Evolutionary conservation across 2,888 invertebrate species (phyloP), one percentile per base, ranked within the genome.

Genomic region (Homarus gammarus): DNA sequence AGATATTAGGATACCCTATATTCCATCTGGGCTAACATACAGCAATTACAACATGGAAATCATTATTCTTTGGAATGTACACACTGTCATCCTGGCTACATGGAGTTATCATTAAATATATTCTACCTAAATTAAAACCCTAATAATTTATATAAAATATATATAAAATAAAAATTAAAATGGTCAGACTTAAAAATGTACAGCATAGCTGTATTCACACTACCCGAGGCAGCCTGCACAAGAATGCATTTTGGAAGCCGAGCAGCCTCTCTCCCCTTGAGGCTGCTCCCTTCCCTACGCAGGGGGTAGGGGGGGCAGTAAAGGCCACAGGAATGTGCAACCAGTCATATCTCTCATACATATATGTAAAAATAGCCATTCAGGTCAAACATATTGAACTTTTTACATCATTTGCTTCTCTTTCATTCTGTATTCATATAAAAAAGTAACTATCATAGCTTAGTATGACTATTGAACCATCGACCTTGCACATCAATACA

Each of bases 251-350:
- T 85, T 84, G 70, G 84, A 85, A 73, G 84, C 40, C 79, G 79
- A 89, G 89, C 89, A 85, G 89, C 89, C 81, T 89, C 85, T 89
- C 89, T 89, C 89, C 89, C 89, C 89, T 84, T 40, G 85, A 89
- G 89, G 89, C 89, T 89, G 84, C 89, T 89, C 89, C 85, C 85
- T 85, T 89, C 85, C 84, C 88, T 78, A 89, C 70, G 87, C 72
- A 84, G 6, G 64, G 64, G 64, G 64, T 3, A 10, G 64, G 64
- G 64, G 27, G 64, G 88, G 88, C 83, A 89, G 88, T 89, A 89
- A 89, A 89, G 88, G 88, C 88, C 88, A 89, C 88, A 89, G 88
- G 88, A 89, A 89, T 89, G 83, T 83, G 88, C 88, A 89, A 78
- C 68, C 88, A 84, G 70, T 78, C 88, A 82, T 18, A 36, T 51